Conservation (phyloP, 2,797 vertebrate species). For the Mus minutoides region DNA sequence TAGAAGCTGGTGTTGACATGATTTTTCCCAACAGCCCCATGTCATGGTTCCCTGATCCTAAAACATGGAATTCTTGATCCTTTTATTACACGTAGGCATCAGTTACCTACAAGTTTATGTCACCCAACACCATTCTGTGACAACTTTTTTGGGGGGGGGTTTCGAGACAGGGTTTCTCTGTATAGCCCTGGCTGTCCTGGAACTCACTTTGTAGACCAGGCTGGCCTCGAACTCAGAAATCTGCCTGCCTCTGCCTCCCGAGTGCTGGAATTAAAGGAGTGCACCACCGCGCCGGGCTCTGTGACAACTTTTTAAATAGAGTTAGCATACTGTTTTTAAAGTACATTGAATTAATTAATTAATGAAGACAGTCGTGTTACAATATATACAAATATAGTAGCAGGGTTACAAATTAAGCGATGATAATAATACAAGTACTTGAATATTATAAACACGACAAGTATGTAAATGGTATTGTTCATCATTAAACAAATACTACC, state of each 20-base stretch:
- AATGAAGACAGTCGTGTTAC: background rate
- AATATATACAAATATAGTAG: background rate
- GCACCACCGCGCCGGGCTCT: no score
- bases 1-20: background rate
- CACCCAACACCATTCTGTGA: background rate
- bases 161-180: no score
- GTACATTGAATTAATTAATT: background rate
- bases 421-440: background rate
- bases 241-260: no score
- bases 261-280: no score
- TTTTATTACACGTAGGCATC: background rate
- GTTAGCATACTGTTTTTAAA: conserved; percentile 27
- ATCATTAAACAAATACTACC: conserved; percentile 16
- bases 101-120: background rate
- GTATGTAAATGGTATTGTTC: background rate
- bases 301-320: background rate
- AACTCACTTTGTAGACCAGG: no score
- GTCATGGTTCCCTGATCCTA: background rate
- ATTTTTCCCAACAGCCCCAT: background rate
- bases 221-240: no score
- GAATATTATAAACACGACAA: background rate
- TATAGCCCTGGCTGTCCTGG: no score
- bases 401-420: background rate
- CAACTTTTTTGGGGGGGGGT: no score
- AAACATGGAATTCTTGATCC: background rate